Conservation (phyloP, 2,797 vertebrate genomes). For the Tenualosa ilisha region DNA sequence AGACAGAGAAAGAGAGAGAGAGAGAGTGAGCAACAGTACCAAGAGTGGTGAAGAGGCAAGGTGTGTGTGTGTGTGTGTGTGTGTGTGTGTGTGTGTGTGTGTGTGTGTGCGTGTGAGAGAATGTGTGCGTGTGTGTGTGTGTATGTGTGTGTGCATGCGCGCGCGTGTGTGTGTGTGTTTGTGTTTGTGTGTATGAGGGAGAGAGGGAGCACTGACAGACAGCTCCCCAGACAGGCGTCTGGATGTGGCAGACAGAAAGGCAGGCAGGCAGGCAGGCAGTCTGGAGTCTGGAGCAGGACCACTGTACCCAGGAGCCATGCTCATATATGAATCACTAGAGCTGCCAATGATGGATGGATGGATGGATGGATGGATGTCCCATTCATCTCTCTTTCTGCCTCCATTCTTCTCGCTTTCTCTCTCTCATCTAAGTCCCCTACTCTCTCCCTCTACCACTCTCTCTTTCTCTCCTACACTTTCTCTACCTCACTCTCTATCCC, state of each 20-base stretch:
- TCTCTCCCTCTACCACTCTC: constrained; percentile 2
- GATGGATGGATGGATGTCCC: constrained; percentile 40
- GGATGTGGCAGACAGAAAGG: neutral
- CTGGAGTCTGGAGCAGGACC: neutral
- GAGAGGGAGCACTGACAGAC: neutral
- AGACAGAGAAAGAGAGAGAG: neutral
- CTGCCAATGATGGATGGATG: constrained; percentile 34
- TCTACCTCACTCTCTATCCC: constrained; percentile 11
- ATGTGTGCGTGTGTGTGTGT: neutral
- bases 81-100: neutral
- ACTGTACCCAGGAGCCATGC: constrained; percentile 24
- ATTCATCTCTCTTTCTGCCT: constrained; percentile 24
- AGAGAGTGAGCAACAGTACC: neutral
- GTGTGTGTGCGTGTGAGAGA: constrained; percentile 25
- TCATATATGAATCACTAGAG: constrained; percentile 35
- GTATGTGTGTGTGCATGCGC: constrained; percentile 5
- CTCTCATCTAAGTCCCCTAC: constrained; percentile 10
- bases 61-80: neutral
- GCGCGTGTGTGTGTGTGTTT: neutral
- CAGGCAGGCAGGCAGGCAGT: neutral
- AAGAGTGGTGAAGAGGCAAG: neutral
- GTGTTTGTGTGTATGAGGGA: neutral
- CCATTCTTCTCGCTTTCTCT: neutral
- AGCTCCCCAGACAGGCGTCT: neutral
- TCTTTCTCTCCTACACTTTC: neutral